These are phyloP conservation scores for Muscicapa adusta DNA, from an alignment of 2,113 vertebrate genomes.

Conservation along the genomic window DNA sequence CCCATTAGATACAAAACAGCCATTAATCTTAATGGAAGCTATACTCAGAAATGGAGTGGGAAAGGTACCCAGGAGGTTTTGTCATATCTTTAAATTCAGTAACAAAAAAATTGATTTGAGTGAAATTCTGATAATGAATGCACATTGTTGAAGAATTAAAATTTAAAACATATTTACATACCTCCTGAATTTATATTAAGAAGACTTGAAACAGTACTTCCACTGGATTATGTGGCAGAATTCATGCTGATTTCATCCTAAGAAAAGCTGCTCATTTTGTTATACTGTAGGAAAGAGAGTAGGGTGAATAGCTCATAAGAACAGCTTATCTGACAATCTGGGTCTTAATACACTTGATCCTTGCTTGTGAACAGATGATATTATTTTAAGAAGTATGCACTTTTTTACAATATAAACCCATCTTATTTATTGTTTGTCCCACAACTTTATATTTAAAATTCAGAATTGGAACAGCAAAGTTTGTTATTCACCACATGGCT, in stretches of 20 bases:
- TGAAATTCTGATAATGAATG: slow-evolving; percentile 44
- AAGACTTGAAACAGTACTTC: slow-evolving; percentile 20
- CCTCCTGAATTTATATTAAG: slow-evolving; percentile 27
- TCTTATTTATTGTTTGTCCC: neutral
- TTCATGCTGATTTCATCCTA: neutral
- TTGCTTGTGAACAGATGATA: neutral
- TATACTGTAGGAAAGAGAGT: neutral
- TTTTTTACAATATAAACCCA: neutral
- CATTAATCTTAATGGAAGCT: slow-evolving; percentile 59
- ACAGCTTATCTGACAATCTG: neutral
- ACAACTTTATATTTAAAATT: neutral
- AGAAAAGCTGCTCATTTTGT: neutral
- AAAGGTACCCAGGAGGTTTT: slow-evolving; percentile 41
- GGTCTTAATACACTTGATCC: neutral
- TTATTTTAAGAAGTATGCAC: neutral
- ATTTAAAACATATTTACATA: slow-evolving; percentile 53
- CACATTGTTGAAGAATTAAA: slow-evolving; percentile 48
- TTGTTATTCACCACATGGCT: neutral
- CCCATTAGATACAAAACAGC: slow-evolving; percentile 46
- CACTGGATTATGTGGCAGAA: neutral
- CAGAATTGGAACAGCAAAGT: neutral
- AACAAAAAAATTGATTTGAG: slow-evolving; percentile 38
- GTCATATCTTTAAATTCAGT: slow-evolving; percentile 36
- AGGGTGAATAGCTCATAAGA: neutral
- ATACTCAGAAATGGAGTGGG: slow-evolving; percentile 18